Evolutionary conservation across 2,113 vertebrate genomes (phyloP).

Genomic region (Ailurus styani): DNA sequence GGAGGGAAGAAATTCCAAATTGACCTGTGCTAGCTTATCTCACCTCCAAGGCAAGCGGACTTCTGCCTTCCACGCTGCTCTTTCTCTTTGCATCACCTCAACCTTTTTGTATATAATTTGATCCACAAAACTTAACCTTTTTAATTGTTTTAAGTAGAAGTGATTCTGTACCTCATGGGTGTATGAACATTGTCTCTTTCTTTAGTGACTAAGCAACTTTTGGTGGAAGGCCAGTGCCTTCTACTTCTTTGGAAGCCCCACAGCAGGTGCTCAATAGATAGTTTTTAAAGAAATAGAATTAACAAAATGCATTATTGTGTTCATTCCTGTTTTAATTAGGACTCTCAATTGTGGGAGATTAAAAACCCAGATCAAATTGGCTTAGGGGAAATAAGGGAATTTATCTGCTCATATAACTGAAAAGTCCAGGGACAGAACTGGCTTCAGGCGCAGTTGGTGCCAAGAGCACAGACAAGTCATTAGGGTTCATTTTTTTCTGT

Average conservation of each 20-base stretch:
- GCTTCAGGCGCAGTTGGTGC: conserved; percentile 18
- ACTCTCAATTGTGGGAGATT: conserved; percentile 38
- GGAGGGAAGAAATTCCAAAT: not conserved
- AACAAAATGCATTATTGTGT: conserved; percentile 28
- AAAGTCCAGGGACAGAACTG: conserved; percentile 1
- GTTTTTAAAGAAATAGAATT: conserved; percentile 37
- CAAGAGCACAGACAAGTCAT: not conserved
- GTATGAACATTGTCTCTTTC: not conserved
- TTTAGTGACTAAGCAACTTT: not conserved
- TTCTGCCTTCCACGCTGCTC: not conserved
- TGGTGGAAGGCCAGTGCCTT: not conserved
- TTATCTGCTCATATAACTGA: conserved; percentile 42
- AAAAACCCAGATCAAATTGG: conserved; percentile 49
- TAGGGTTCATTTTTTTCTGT: not conserved
- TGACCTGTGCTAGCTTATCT: not conserved
- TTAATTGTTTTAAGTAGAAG: not conserved
- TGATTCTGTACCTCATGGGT: not conserved
- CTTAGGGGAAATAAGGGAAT: conserved; percentile 38
- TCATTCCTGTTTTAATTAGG: conserved; percentile 63
- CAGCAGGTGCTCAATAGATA: not conserved
- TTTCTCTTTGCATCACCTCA: not conserved
- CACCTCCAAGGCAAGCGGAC: not conserved
- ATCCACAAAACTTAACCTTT: not conserved
- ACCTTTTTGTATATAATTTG: not conserved
- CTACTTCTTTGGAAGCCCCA: conserved; percentile 6